phyloP scores from a whole-genome alignment of 2,888 invertebrate species.

The Eupeodes latifasciatus region DNA sequence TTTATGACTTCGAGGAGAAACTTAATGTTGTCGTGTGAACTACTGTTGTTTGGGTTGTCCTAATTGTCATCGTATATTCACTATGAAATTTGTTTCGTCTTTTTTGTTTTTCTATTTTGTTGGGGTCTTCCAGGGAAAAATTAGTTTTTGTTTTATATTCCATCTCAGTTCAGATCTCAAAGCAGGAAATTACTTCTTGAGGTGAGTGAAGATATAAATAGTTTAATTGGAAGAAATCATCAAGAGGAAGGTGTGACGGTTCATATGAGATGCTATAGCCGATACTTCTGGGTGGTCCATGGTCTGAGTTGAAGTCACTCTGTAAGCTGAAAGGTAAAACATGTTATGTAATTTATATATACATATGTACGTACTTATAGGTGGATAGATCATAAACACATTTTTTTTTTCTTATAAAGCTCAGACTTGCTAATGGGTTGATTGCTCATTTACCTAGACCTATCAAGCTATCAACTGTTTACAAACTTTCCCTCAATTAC shows the following conservation, averaged over 20 bases:
- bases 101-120: not conserved
- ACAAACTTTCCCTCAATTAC: no score
- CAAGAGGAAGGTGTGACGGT: constrained; percentile 18
- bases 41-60: constrained; percentile 60
- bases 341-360: not conserved
- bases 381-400: no score
- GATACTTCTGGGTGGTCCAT: constrained; percentile 32
- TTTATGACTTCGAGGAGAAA: not conserved
- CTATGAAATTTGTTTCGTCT: constrained; percentile 42
- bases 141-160: constrained; percentile 48
- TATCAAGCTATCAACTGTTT: no score
- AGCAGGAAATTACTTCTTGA: constrained; percentile 58
- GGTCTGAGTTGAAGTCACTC: not conserved
- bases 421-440: not conserved
- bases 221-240: constrained; percentile 18
- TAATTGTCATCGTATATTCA: constrained; percentile 64
- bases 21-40: constrained; percentile 55
- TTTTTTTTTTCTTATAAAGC: not conserved
- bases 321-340: not conserved
- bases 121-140: constrained; percentile 44
- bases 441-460: no score
- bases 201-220: not conserved
- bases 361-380: not conserved
- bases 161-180: not conserved
- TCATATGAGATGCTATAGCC: not conserved